phyloP scores from a whole-genome alignment of 2,888 invertebrate genomes.

The Mamestra brassicae region DNA sequence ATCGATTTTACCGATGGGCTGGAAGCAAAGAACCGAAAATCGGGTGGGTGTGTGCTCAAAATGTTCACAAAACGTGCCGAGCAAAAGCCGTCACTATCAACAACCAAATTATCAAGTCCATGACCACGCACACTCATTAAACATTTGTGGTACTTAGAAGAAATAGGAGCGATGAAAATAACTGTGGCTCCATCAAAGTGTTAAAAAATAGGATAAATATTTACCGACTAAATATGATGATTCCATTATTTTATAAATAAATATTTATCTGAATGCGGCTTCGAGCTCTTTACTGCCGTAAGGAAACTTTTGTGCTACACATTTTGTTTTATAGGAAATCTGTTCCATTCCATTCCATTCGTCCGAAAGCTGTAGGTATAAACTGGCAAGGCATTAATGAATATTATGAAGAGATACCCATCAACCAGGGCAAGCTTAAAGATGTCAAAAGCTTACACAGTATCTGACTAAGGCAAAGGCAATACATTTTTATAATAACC shows the following conservation, averaged over 20 bases:
- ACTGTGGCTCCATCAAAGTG: background rate
- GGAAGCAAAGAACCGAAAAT: conserved; percentile 15
- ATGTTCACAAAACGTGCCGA: conserved; percentile 2
- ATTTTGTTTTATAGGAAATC: too few species aligned
- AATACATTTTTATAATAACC: too few species aligned
- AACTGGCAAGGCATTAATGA: too few species aligned
- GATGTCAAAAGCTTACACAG: too few species aligned
- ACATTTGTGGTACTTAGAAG: background rate
- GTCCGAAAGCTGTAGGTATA: background rate
- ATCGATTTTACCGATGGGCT: conserved; percentile 19
- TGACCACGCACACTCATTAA: conserved; percentile 6
- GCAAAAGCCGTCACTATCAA: conserved; percentile 11
- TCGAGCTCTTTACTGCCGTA: background rate
- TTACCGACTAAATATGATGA: background rate
- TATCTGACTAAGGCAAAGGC: too few species aligned
- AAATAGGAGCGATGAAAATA: background rate
- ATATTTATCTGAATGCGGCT: background rate
- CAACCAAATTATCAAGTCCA: background rate
- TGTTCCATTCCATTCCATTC: background rate
- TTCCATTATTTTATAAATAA: background rate
- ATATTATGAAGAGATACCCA: too few species aligned
- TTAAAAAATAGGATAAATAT: background rate
- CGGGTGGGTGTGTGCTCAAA: conserved; percentile 15
- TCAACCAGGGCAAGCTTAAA: too few species aligned
- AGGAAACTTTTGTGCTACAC: background rate